Percentiles rank a stretch among this genome's conserved stretches.
These are phyloP conservation scores for Leucophora obtusa DNA, from an alignment of 2,888 invertebrate genomes.

Conservation along the genomic window DNA sequence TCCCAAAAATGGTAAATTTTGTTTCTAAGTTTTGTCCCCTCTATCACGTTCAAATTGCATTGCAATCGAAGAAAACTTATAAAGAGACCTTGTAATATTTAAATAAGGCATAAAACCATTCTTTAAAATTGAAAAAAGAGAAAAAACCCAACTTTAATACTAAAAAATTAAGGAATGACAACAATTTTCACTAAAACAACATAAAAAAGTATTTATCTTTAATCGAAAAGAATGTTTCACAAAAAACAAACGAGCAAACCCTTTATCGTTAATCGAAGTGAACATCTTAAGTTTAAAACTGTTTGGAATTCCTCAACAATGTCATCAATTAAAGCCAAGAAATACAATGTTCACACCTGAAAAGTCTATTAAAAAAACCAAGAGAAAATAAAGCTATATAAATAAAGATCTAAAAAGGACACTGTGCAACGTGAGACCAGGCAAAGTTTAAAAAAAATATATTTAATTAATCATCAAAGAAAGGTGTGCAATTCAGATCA, in stretches of 20 bases:
- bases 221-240: slow-evolving; percentile 34
- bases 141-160: slow-evolving; percentile 2
- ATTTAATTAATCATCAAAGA: too few species aligned
- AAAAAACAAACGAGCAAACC: slow-evolving; percentile 34
- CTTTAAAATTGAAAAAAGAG: not conserved
- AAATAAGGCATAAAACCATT: not conserved
- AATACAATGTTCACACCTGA: slow-evolving; percentile 76
- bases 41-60: too few species aligned
- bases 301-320: slow-evolving; percentile 77
- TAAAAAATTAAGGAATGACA: slow-evolving; percentile 41
- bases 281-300: slow-evolving; percentile 69
- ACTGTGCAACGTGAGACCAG: not conserved
- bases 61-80: too few species aligned
- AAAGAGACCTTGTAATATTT: not conserved
- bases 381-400: not conserved
- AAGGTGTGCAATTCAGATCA: too few species aligned
- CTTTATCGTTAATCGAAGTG: slow-evolving; percentile 57
- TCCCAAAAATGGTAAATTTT: too few species aligned
- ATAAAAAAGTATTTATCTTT: slow-evolving; percentile 47
- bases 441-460: not conserved
- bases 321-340: slow-evolving; percentile 78
- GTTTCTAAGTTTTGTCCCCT: too few species aligned
- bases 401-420: slow-evolving; percentile 9
- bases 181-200: slow-evolving; percentile 44
- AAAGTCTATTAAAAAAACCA: slow-evolving; percentile 76